Evolutionary conservation across 2,888 invertebrate species (phyloP), one percentile per base, ranked within the genome.

Genomic region (Tyria jacobaeae): DNA sequence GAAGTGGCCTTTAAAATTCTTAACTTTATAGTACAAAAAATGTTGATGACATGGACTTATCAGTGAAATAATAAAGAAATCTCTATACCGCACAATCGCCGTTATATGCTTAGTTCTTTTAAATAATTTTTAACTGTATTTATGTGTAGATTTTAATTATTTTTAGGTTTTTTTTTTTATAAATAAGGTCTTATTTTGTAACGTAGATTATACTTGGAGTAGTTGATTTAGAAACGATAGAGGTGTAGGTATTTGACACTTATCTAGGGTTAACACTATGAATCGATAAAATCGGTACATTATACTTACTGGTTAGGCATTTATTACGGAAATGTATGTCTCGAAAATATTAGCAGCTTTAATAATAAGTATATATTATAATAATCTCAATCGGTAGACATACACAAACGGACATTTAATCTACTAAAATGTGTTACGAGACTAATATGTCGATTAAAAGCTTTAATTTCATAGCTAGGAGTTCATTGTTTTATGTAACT

Each of bases 21-120:
- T 75, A 77, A 80, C 80, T 82, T 83, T 79, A 81, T 84, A 90
- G 90, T 91, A 91, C 91, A 91, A 91, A 89, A 73, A 66, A 60
- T 79, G 71, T 78, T 77, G 82, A 71, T 77, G 76, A 75, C 17
- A 7, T 24, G 15, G 24, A 51, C 35, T 37, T 1, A 39, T 53
- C 39, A 53, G 39, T 53, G 25, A 25, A 39, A 37, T 44, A n/a
- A 14, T 62, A 39, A 59, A 63, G 62, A 69, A 72, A 78, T 71
- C 69, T 69, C 76, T 54, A 71, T 66, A 78, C 78, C 85, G 91
- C 92, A 91, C 91, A 91, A 90, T 77, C 78, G 77, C 79, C 67
- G 71, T 63, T 73, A 82, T 90, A 89, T 87, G 89, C 88, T 89
- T 90, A 88, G 81, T 80, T 81, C 68, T 82, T 86, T 81, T 83